phyloP scores from a whole-genome alignment of 2,888 invertebrate species.

The Lasioglossum pauxillum region DNA sequence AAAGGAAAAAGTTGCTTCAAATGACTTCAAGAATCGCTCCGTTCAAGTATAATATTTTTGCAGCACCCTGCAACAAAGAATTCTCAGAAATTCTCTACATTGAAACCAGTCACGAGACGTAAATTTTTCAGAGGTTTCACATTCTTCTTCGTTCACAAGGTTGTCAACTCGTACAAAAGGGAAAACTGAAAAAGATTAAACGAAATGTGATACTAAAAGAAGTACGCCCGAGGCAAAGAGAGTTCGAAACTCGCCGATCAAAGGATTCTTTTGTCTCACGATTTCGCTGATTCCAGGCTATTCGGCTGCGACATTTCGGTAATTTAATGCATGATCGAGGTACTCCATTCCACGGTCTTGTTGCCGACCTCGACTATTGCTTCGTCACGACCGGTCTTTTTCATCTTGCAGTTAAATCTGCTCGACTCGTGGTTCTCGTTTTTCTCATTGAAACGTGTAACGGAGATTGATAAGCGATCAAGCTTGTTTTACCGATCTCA shows the following conservation, averaged over 20 bases:
- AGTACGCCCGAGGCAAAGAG: background rate
- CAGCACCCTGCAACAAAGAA: too few species aligned
- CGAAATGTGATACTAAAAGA: background rate
- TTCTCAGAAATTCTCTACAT: background rate
- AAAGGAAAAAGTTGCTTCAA: too few species aligned
- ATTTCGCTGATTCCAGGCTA: background rate
- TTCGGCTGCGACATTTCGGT: background rate
- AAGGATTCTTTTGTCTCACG: background rate
- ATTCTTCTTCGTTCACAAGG: too few species aligned
- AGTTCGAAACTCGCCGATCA: background rate
- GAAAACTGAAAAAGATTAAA: background rate
- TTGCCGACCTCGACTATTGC: constrained; percentile 8
- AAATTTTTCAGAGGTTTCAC: too few species aligned
- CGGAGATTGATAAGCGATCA: constrained; percentile 58
- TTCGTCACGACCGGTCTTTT: constrained; percentile 11
- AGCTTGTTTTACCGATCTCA: constrained; percentile 41
- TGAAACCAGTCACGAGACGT: too few species aligned
- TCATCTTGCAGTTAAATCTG: background rate
- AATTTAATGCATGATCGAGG: background rate
- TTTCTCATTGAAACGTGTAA: constrained; percentile 56
- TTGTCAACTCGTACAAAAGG: too few species aligned
- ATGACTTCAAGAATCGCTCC: too few species aligned
- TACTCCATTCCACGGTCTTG: background rate
- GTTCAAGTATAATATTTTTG: too few species aligned
- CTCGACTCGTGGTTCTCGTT: constrained; percentile 30